Conservation (phyloP, 2,797 vertebrate species). For the Channa striata region DNA sequence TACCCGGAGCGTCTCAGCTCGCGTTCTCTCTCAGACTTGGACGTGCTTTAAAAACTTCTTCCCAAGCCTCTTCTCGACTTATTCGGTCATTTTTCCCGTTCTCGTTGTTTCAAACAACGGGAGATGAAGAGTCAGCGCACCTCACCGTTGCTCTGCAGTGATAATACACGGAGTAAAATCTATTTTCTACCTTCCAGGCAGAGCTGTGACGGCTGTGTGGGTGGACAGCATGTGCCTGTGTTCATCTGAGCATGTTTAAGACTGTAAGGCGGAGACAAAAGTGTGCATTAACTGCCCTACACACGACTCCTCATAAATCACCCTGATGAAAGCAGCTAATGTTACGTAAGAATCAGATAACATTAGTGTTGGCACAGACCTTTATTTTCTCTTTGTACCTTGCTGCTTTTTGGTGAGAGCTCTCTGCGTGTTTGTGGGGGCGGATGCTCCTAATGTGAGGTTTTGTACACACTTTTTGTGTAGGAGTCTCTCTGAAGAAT, state of each 20-base stretch:
- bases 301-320: not conserved
- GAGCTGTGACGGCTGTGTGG: constrained; percentile 68
- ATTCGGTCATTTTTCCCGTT: not conserved
- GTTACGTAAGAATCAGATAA: constrained; percentile 22
- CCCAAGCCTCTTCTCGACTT: not conserved
- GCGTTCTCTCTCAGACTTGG: not conserved
- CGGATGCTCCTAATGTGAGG: constrained; percentile 1
- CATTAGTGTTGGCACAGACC: not conserved
- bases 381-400: not conserved
- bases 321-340: not conserved
- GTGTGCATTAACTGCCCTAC: constrained; percentile 3
- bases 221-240: constrained; percentile 34
- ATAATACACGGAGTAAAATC: constrained; percentile 52
- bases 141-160: constrained; percentile 41
- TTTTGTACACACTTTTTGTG: not conserved
- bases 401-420: not conserved
- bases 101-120: not conserved
- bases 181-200: constrained; percentile 65
- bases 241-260: not conserved
- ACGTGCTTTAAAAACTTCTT: not conserved
- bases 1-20: not conserved
- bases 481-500: constrained; percentile 37
- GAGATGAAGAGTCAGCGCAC: constrained; percentile 25
- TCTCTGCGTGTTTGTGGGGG: constrained; percentile 21
- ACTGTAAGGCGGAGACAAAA: not conserved